Conservation (phyloP, 2,888 invertebrate species). For the Zhuqinia jingwanae region DNA sequence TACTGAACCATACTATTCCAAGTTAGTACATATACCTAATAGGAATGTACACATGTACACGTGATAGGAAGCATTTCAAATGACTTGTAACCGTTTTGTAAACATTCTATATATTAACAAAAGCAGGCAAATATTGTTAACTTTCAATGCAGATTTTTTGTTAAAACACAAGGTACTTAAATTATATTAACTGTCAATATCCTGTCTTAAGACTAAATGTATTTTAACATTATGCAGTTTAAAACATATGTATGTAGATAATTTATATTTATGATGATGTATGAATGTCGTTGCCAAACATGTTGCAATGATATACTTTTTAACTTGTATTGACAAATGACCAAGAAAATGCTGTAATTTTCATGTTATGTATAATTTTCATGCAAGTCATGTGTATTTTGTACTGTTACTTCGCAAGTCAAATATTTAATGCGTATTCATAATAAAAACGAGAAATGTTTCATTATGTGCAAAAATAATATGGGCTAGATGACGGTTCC, state of each 20-base stretch:
- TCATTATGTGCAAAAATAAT: neutral
- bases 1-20: too few relatives aligned
- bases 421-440: slow-evolving; percentile 2
- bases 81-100: too few relatives aligned
- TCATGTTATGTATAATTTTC: neutral
- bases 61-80: too few relatives aligned
- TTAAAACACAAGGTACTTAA: too few relatives aligned
- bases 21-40: too few relatives aligned
- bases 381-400: neutral
- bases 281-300: slow-evolving; percentile 43
- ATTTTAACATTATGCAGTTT: neutral
- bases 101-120: too few relatives aligned
- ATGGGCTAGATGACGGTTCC: neutral
- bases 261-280: neutral
- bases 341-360: neutral
- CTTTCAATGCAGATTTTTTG: too few relatives aligned
- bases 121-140: too few relatives aligned
- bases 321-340: neutral
- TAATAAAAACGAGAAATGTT: neutral
- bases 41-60: too few relatives aligned
- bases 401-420: neutral
- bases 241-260: too few relatives aligned
- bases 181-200: too few relatives aligned
- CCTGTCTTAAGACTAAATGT: neutral
- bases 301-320: neutral